Evolutionary conservation across 2,888 invertebrate species (phyloP).

Genomic region (Branchipolynoe longqiensis): DNA sequence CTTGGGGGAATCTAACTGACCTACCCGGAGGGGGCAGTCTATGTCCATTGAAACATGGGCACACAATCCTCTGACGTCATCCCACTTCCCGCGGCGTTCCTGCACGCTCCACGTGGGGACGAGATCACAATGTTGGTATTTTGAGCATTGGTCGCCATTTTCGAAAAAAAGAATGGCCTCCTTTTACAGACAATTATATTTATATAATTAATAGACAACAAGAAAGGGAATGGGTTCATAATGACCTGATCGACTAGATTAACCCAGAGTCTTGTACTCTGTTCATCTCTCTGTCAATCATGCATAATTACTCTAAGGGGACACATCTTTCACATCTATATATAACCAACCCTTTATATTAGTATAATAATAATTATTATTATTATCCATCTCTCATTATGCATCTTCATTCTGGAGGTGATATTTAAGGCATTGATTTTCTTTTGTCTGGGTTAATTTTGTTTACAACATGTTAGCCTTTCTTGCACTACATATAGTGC

Average conservation of each 20-base stretch:
- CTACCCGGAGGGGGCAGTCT: background rate
- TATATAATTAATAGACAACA: conserved; percentile 42
- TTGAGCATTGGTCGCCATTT: conserved; percentile 58
- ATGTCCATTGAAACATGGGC: conserved; percentile 12
- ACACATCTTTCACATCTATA: background rate
- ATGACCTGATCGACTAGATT: background rate
- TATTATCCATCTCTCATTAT: background rate
- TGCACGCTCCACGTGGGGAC: conserved; percentile 38
- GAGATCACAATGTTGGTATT: conserved; percentile 57
- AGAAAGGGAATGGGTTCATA: too few relatives aligned
- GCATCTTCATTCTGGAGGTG: conserved; percentile 31
- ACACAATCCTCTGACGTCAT: conserved; percentile 51
- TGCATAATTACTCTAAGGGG: conserved; percentile 20
- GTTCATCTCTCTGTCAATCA: too few relatives aligned
- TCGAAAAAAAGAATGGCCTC: conserved; percentile 51
- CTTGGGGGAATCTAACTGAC: background rate
- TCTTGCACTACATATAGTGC: conserved; percentile 48
- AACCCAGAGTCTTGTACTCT: conserved; percentile 14
- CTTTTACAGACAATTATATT: too few relatives aligned
- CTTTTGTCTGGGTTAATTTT: too few relatives aligned
- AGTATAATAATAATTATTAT: conserved; percentile 10
- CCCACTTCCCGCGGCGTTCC: conserved; percentile 52
- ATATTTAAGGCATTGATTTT: conserved; percentile 48
- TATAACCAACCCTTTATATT: background rate
- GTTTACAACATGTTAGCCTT: conserved; percentile 51